Evolutionary conservation across 2,113 vertebrate genomes (phyloP), one percentile per base, ranked within the genome.

Genomic region (Aspidoscelis tigris): DNA sequence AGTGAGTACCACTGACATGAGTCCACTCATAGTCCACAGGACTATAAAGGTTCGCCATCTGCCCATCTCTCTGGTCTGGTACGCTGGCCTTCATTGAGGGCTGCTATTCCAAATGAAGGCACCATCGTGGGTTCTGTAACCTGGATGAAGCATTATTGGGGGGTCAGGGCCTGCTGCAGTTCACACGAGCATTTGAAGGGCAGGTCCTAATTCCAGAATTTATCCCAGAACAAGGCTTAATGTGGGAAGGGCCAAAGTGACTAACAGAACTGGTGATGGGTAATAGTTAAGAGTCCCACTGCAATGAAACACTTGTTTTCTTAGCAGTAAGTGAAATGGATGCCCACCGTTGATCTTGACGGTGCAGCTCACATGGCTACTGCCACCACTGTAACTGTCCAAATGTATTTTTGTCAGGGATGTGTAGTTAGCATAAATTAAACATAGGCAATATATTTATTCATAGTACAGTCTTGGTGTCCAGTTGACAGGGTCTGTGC

Each of bases 261-360:
- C 85, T 92, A 88, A 87, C 87, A 2, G 55, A 90, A 90, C 86
- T 87, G 90, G 89, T 16, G 58, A 16, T 50, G 47, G 47, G 8
- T 50, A 50, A 50, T 14, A 85, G 73, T 83, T 70, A 89, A 86
- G 87, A 91, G 83, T 85, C 87, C 89, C 78, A 94, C 88, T 85
- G 66, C 74, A 87, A 94, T 89, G 83, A 53, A 88, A 84, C 83
- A 88, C 96, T 94, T 95, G 94, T 94, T 93, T 96, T 93, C 88
- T 96, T 95, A 96, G 95, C 95, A 96, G 96, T 95, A 96, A 95
- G 95, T 92, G 41, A 84, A 66, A 55, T 4, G 70, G 61, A 84
- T 65, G 91, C 95, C 94, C 95, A 95, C 95, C 95, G 84, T 91
- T 50, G 78, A 87, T 87, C 86, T 89, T 88, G 87, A 81, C 92